Evolutionary conservation across 1,140 invertebrate species (phyloP), one percentile per base, ranked within the genome.

Genomic region (Cephus cinctus): DNA sequence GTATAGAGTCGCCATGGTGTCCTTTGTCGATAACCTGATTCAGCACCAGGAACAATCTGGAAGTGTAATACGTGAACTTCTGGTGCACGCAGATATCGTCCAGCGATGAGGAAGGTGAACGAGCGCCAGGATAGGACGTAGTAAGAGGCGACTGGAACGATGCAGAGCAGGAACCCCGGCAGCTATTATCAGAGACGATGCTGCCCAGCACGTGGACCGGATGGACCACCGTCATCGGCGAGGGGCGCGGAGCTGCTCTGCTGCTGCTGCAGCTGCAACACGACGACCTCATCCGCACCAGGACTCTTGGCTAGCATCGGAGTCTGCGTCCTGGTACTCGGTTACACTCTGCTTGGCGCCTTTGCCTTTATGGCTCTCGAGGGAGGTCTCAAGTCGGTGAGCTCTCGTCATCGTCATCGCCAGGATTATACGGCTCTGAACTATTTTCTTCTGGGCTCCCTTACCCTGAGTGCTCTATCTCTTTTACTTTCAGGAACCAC

Each of bases 281-380:
- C 63, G n/a, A 57, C 66, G 4, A 69, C 65, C 5, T 63, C 57
- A 5, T 57, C 51, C 63, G 78, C 66, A 61, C 78, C 60, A 52
- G 77, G 59, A 63, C 73, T 61, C 50, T 70, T 62, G 66, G 79
- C 58, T 11, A 65, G 64, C 41, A 71, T 85, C 3, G 92, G 91
- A 21, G 84, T 95, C 18, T 91, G 90, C 65, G 82, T 85, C 46
- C 83, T 96, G 39, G 91, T 97, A 1, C 78, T 97, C 21, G 86
- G 86, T 2, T 98, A 98, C 75, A 92, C 92, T 21, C 79, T 96
- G 1, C 81, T 95, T 30, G 95, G 95, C 6, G 94, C 92, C 1
- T 92, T 96, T 63, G 85, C 92, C 2, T 98, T 98, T 69, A 86
- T 94, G 67, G 87, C 90, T 2, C 77, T 96, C 23, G 93, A 96